Conservation (phyloP, 2,113 vertebrate species). For the Turnix velox region DNA sequence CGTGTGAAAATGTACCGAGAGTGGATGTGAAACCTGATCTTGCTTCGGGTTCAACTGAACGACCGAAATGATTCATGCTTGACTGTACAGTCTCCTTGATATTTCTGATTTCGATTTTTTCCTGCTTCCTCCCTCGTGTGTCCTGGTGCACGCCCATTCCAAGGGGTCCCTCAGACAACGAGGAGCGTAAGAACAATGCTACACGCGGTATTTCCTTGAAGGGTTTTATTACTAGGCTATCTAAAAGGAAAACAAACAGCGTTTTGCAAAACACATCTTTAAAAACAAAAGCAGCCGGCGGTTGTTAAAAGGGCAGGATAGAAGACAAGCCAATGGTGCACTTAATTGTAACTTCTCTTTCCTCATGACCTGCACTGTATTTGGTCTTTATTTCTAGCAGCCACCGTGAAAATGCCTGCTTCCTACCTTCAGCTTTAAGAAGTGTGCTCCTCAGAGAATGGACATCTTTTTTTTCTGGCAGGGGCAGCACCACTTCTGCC, state of each 20-base stretch:
- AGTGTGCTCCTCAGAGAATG: not conserved
- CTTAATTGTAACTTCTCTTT: not conserved
- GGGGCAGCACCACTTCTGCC: not conserved
- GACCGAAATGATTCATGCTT: constrained; percentile 40
- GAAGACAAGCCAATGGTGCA: not conserved
- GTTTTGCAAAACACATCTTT: not conserved
- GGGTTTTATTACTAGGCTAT: not conserved
- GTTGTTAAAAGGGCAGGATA: not conserved
- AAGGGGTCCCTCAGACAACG: not conserved
- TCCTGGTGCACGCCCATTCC: not conserved
- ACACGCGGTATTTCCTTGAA: not conserved
- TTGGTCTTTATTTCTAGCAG: not conserved
- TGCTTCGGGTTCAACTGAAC: not conserved
- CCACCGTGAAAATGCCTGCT: fast-evolving
- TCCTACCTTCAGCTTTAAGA: not conserved
- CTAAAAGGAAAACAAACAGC: not conserved
- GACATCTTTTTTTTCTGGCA: not conserved
- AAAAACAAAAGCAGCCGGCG: not conserved
- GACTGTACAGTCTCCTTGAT: not conserved
- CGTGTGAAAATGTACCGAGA: not conserved
- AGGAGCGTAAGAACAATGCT: not conserved
- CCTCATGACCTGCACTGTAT: not conserved
- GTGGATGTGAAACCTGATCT: constrained; percentile 53
- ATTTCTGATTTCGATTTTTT: constrained; percentile 33
- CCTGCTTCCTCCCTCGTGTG: constrained; percentile 41